These are phyloP conservation scores for Plectropomus leopardus DNA, from an alignment of 2,113 vertebrate species.

Conservation along the genomic window DNA sequence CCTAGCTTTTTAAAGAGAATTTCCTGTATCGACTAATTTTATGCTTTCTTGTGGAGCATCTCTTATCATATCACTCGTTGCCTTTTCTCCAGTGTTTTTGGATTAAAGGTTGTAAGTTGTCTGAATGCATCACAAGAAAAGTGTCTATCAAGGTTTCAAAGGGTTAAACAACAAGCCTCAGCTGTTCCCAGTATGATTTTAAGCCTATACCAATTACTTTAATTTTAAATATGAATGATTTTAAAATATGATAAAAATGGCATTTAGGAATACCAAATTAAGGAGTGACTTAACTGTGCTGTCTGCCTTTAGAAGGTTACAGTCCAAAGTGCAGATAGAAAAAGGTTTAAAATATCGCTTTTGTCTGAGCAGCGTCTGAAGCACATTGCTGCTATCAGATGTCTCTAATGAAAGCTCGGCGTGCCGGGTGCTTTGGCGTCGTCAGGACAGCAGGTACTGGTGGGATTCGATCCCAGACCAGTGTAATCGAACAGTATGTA, in stretches of 20 bases:
- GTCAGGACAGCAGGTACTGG: constrained; percentile 8
- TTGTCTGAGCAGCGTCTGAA: background rate
- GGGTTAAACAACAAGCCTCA: background rate
- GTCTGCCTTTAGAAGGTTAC: background rate
- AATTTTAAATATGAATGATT: background rate
- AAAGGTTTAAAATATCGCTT: background rate
- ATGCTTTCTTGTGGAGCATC: no score
- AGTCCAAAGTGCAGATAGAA: background rate
- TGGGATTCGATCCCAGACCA: background rate
- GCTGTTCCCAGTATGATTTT: background rate
- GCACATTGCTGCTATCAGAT: background rate
- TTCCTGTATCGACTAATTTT: no score
- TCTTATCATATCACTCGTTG: no score
- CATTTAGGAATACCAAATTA: background rate
- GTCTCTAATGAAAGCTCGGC: no score
- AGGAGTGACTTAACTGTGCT: background rate
- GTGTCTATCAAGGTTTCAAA: no score
- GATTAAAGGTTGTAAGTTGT: no score
- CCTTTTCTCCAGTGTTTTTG: no score
- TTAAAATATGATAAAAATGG: background rate
- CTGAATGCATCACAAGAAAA: no score
- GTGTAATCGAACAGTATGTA: background rate
- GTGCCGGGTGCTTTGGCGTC: background rate
- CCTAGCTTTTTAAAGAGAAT: no score
- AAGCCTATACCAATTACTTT: background rate